phyloP scores from a whole-genome alignment of 2,797 vertebrate genomes.

The Enteromius trimaculatus region DNA sequence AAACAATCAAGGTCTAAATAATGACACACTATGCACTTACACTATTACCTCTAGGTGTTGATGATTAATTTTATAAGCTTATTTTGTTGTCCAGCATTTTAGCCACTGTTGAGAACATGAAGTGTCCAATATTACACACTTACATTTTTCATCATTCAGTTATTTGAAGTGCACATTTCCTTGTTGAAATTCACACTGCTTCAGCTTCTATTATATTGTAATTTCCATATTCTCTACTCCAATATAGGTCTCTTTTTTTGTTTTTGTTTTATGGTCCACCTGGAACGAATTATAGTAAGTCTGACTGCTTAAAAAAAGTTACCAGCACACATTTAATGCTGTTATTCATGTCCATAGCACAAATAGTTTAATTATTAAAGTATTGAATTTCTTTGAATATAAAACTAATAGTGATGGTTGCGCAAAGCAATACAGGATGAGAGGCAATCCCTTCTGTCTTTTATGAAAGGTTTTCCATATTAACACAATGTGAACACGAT shows the following conservation, averaged over 20 bases:
- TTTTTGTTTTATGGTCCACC: not conserved
- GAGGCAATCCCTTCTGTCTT: constrained; percentile 9
- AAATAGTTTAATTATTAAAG: not conserved
- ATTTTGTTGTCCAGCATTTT: not conserved
- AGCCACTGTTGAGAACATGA: not conserved
- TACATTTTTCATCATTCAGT: not conserved
- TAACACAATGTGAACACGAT: constrained; percentile 29
- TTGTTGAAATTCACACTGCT: not conserved
- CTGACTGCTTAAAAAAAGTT: constrained; percentile 1
- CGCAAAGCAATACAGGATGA: not conserved
- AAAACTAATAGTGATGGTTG: not conserved
- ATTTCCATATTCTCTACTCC: not conserved
- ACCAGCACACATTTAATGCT: not conserved
- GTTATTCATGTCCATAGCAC: not conserved
- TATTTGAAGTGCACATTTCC: not conserved
- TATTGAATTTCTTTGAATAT: not conserved
- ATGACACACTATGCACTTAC: not conserved
- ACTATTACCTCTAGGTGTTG: not conserved
- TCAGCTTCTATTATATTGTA: not conserved
- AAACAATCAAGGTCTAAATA: not conserved
- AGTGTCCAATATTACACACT: not conserved
- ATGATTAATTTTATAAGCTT: not conserved
- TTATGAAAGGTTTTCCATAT: constrained; percentile 13
- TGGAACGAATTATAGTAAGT: not conserved
- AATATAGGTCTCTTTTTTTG: not conserved